Percentiles rank a stretch among this genome's conserved stretches.
These are phyloP conservation scores for Drosophila antonietae DNA, from an alignment of 2,888 invertebrate species.

Conservation along the genomic window DNA sequence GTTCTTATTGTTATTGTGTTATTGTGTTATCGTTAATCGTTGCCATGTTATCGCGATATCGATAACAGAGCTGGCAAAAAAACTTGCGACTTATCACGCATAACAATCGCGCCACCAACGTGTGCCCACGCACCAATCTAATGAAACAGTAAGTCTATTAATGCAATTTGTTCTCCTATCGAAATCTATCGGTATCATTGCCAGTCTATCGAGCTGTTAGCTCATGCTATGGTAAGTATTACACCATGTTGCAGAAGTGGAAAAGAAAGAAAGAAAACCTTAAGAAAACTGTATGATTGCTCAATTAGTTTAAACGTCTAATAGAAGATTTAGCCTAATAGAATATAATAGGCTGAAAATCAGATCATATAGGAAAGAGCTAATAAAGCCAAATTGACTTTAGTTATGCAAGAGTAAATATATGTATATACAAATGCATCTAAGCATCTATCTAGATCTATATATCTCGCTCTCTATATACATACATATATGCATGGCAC, in stretches of 20 bases:
- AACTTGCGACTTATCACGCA: constrained; percentile 95
- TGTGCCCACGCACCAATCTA: constrained; percentile 96
- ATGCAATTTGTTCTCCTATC: background rate
- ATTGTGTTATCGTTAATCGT: constrained; percentile 31
- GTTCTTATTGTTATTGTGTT: constrained; percentile 34
- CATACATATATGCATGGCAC: background rate
- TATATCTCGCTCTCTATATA: background rate
- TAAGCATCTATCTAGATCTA: background rate
- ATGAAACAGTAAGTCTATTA: constrained; percentile 97
- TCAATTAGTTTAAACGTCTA: too few relatives aligned
- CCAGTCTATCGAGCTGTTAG: background rate
- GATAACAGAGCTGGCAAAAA: constrained; percentile 94
- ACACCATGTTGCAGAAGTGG: background rate
- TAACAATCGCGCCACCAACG: constrained; percentile 98
- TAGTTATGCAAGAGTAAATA: background rate
- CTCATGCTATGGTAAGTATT: constrained; percentile 19
- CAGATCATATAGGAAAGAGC: background rate
- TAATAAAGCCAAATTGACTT: constrained; percentile 4
- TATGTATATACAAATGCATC: background rate
- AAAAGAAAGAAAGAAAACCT: too few relatives aligned
- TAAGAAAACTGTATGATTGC: too few relatives aligned
- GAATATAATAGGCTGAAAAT: background rate
- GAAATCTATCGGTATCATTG: constrained; percentile 1
- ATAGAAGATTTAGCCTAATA: too few relatives aligned
- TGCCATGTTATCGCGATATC: constrained; percentile 26